phyloP scores from a whole-genome alignment of 2,113 vertebrate species.

The Urocynchramus pylzowi region DNA sequence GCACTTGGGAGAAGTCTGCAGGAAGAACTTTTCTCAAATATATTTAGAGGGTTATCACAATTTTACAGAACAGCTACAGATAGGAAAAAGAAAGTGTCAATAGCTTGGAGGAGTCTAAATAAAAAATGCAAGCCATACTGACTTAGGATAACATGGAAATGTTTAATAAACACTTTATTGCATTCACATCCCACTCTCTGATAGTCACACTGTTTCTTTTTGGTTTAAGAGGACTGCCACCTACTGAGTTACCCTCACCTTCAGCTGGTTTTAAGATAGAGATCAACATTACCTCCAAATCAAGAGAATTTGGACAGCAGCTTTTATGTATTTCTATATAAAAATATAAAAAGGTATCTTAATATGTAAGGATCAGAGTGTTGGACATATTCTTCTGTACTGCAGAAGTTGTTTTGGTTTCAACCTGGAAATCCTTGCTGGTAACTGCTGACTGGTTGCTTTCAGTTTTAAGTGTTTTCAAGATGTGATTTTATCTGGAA shows the following conservation, averaged over 20 bases:
- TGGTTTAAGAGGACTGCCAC: conserved; percentile 16
- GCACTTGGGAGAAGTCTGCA: background rate
- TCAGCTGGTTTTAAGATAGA: background rate
- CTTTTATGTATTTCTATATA: background rate
- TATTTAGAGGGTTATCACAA: fast-evolving
- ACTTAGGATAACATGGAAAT: background rate
- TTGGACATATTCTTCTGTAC: background rate
- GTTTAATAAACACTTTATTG: background rate
- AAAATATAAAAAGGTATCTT: background rate
- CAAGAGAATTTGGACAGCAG: background rate
- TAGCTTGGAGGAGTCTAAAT: background rate
- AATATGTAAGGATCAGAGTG: background rate
- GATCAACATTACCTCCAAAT: background rate
- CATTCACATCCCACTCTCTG: background rate
- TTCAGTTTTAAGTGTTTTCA: background rate
- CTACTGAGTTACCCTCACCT: background rate
- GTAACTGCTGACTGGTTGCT: background rate
- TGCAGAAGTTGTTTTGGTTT: background rate
- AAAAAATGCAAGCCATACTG: background rate
- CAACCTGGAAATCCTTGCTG: background rate
- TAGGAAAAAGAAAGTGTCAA: background rate
- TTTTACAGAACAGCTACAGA: background rate
- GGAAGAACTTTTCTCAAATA: background rate
- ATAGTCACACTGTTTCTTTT: background rate
- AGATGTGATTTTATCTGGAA: background rate